Conservation (phyloP, 2,888 invertebrate genomes). For the Eristalis pertinax region DNA sequence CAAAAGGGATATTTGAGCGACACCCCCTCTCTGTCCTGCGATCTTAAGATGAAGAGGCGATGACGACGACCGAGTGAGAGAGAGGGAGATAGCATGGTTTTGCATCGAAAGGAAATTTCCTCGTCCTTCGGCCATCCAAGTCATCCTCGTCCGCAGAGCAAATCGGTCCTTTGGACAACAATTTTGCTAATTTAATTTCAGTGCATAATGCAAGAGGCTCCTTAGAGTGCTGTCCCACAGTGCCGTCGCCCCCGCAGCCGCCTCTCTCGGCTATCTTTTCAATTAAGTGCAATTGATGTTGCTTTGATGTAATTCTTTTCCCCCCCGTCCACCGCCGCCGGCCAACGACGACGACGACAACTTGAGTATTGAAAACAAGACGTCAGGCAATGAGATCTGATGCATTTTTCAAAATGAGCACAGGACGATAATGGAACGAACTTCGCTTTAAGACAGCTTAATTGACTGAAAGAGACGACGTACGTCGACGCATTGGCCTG, state of each 20-base stretch:
- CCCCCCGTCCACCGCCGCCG: not conserved
- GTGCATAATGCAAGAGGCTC: slow-evolving; percentile 16
- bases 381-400: not conserved
- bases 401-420: not conserved
- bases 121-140: not conserved
- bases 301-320: not conserved
- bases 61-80: not conserved
- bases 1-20: not conserved
- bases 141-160: not conserved
- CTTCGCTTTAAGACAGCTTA: not conserved
- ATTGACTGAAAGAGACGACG: not conserved
- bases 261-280: not conserved
- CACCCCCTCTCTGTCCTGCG: not conserved
- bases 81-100: not conserved
- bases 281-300: not conserved
- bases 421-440: not conserved
- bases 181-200: slow-evolving; percentile 39
- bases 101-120: not conserved
- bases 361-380: too few species aligned
- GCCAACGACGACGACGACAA: not conserved
- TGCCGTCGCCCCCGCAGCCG: not conserved
- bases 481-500: not conserved
- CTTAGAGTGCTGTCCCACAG: not conserved
- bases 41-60: not conserved
- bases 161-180: slow-evolving; percentile 16